Percentiles rank a stretch among this genome's conserved stretches.
These are phyloP conservation scores for Drosophila mimetica DNA, from an alignment of 2,888 invertebrate genomes.

Conservation along the genomic window DNA sequence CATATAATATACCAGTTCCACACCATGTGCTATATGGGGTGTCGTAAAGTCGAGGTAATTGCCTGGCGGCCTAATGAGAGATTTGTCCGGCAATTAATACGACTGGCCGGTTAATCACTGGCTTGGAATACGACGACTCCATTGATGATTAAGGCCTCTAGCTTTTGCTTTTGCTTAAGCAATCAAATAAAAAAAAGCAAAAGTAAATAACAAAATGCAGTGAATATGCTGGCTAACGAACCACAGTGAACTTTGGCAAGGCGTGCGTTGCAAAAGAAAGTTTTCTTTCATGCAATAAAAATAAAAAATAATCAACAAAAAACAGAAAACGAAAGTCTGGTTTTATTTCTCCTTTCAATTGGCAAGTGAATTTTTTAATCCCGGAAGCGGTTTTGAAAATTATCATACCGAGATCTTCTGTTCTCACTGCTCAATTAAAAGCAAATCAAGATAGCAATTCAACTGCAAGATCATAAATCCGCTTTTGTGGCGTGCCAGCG, in stretches of 20 bases:
- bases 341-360: not conserved
- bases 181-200: not conserved
- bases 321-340: constrained; percentile 24
- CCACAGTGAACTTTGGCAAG: constrained; percentile 27
- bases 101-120: constrained; percentile 27
- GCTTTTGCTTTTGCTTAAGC: not conserved
- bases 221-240: constrained; percentile 16
- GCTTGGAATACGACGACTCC: not conserved
- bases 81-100: constrained; percentile 45
- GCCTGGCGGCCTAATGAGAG: constrained; percentile 41
- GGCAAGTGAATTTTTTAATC: not conserved
- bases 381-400: constrained; percentile 14
- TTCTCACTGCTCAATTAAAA: constrained; percentile 26
- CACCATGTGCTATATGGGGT: constrained; percentile 9
- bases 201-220: constrained; percentile 2
- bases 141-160: constrained; percentile 19
- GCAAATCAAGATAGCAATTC: constrained; percentile 29
- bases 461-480: constrained; percentile 34
- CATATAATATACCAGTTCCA: not conserved
- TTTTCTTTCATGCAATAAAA: constrained; percentile 3
- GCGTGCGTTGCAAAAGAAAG: constrained; percentile 23
- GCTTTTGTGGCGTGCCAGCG: constrained; percentile 19
- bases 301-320: not conserved
- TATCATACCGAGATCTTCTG: constrained; percentile 18
- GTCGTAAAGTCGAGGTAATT: constrained; percentile 34